Conservation (phyloP, 1,140 invertebrate genomes). For the Mycetomoellerius zeteki region DNA sequence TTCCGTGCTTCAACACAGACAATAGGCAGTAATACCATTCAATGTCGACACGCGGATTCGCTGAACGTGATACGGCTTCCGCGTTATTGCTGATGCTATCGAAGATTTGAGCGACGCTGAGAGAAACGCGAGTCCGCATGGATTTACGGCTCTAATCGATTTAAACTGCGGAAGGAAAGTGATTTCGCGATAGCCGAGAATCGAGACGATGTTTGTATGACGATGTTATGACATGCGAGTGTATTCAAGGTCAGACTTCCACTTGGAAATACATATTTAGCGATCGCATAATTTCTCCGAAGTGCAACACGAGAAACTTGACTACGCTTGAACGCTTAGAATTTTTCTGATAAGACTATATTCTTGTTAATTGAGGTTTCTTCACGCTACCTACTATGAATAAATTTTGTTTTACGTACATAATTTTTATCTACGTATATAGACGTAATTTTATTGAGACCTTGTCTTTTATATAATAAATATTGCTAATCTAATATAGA, state of each 20-base stretch:
- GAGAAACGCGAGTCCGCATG: background rate
- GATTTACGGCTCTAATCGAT: background rate
- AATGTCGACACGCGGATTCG: slow-evolving; percentile 21
- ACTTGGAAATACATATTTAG: slow-evolving; percentile 38
- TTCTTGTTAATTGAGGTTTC: background rate
- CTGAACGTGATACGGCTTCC: slow-evolving; percentile 3
- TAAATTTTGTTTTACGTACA: background rate
- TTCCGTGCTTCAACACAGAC: background rate
- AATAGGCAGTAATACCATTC: background rate
- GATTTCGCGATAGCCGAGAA: background rate
- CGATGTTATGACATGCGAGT: background rate
- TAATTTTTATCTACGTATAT: background rate
- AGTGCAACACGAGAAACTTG: background rate
- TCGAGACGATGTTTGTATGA: background rate
- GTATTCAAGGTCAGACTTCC: slow-evolving; percentile 32
- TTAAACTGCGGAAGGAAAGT: background rate
- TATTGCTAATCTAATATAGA: background rate
- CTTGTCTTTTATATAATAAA: background rate
- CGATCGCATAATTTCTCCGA: slow-evolving; percentile 37
- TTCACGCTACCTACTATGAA: background rate
- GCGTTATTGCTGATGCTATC: background rate
- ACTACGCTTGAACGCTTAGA: background rate
- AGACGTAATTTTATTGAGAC: background rate
- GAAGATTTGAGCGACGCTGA: background rate
- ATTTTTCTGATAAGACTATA: background rate